Percentiles rank a stretch among this genome's conserved stretches.
Conservation (phyloP, 2,888 invertebrate genomes). For the Hirudinaria manillensis region DNA sequence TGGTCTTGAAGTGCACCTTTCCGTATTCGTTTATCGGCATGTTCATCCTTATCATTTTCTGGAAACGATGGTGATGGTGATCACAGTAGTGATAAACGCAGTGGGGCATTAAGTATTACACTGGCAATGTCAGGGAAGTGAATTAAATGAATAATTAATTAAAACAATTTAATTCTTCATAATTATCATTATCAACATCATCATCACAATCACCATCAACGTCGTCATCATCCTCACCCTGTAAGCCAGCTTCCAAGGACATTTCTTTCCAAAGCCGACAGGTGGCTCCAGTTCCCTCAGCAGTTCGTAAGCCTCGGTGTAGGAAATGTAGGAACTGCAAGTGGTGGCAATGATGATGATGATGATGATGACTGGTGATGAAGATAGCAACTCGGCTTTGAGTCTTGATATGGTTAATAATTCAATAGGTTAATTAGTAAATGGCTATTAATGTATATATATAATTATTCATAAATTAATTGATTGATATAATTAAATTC, state of each 20-base stretch:
- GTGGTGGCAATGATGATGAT: conserved; percentile 14
- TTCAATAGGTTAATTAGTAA: too few relatives aligned
- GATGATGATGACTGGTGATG: too few relatives aligned
- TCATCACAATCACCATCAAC: background rate
- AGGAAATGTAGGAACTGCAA: conserved; percentile 89
- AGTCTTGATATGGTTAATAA: background rate
- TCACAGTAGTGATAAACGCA: background rate
- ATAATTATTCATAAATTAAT: too few relatives aligned
- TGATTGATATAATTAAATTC: background rate
- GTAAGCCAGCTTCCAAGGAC: conserved; percentile 96
- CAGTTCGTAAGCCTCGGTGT: conserved; percentile 99
- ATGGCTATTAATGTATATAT: too few relatives aligned
- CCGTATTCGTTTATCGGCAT: conserved; percentile 92
- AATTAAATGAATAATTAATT: too few relatives aligned
- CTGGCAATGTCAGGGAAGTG: too few relatives aligned
- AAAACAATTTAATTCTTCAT: too few relatives aligned
- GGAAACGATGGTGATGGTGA: conserved; percentile 12
- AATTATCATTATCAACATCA: conserved; percentile 18
- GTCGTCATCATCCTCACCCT: conserved; percentile 57
- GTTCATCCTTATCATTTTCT: conserved; percentile 97
- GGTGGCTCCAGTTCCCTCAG: conserved; percentile 99
- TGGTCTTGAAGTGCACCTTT: conserved; percentile 96
- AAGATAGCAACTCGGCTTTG: background rate
- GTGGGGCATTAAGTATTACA: too few relatives aligned
- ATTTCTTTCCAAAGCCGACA: conserved; percentile 98